These are phyloP conservation scores for Agapostemon virescens DNA, from an alignment of 2,888 invertebrate species.

Conservation along the genomic window DNA sequence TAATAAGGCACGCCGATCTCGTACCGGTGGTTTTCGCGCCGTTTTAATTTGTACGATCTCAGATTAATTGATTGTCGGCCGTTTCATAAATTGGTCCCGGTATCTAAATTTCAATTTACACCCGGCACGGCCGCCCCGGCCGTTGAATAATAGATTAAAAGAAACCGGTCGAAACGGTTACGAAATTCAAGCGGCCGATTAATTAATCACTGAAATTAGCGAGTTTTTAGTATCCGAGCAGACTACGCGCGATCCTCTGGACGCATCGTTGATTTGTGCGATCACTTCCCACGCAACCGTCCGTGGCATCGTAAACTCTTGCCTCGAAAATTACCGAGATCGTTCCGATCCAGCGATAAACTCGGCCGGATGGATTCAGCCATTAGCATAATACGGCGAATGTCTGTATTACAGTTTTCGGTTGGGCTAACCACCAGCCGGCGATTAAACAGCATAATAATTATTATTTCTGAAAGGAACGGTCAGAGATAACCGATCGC, in stretches of 20 bases:
- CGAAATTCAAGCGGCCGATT: background rate
- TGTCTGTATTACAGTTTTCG: constrained; percentile 38
- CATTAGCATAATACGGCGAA: constrained; percentile 56
- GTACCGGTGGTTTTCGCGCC: background rate
- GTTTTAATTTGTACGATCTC: background rate
- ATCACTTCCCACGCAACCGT: constrained; percentile 47
- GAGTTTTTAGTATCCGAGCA: background rate
- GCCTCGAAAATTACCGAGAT: constrained; percentile 46
- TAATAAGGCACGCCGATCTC: background rate
- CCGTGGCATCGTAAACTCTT: constrained; percentile 39
- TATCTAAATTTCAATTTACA: background rate
- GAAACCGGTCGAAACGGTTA: background rate
- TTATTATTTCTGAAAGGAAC: constrained; percentile 11
- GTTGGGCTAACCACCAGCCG: constrained; percentile 11
- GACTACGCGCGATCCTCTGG: background rate
- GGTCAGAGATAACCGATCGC: background rate
- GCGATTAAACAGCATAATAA: constrained; percentile 26
- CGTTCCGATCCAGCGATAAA: constrained; percentile 54
- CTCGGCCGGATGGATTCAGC: constrained; percentile 48
- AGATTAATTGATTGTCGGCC: constrained; percentile 10
- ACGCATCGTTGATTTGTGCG: constrained; percentile 36
- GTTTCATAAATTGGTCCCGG: background rate
- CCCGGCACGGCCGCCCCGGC: background rate
- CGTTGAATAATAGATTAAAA: background rate
- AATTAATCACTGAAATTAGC: background rate